phyloP scores from a whole-genome alignment of 92 coral and sea anemone genomes.

The Umimayanthus chanpuru region DNA sequence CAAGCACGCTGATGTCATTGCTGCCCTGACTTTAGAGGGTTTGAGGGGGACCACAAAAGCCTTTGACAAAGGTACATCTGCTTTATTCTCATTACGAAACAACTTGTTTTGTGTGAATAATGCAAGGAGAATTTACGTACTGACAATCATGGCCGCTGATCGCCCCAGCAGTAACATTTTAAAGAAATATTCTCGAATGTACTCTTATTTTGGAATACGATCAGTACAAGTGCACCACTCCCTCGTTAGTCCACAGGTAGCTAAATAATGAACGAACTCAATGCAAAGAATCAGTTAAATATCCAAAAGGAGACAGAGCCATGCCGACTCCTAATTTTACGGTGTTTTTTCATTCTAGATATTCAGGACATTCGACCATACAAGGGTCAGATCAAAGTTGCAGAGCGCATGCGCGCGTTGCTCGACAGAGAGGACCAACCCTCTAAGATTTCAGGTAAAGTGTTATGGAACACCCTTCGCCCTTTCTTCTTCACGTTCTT shows the following conservation, averaged over 20 bases:
- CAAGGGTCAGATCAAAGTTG: constrained; percentile 83
- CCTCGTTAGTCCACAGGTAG: too few relatives aligned
- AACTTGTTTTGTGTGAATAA: too few relatives aligned
- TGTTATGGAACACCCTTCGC: neutral
- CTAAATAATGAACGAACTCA: too few relatives aligned
- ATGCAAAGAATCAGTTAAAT: too few relatives aligned
- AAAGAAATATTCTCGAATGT: neutral
- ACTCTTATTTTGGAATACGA: too few relatives aligned
- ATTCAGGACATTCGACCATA: constrained; percentile 94
- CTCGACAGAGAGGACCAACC: constrained; percentile 78
- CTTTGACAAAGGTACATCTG: constrained; percentile 73
- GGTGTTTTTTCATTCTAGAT: constrained; percentile 33
- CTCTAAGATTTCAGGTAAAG: constrained; percentile 88
- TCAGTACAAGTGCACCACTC: too few relatives aligned
- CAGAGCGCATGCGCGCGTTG: constrained; percentile 81
- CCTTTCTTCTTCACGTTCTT: neutral
- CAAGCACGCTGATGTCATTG: constrained; percentile 88
- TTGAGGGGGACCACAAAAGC: constrained; percentile 91
- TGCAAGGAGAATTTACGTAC: too few relatives aligned
- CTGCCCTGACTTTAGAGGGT: constrained; percentile 88
- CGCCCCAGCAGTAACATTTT: neutral
- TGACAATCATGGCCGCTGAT: too few relatives aligned
- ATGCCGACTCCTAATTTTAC: neutral
- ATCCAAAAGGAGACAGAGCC: neutral
- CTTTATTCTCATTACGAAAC: too few relatives aligned